Percentiles rank a stretch among this genome's conserved stretches.
Evolutionary conservation across 1,140 invertebrate species (phyloP).

Genomic region (Aphaenogaster ashmeadi): DNA sequence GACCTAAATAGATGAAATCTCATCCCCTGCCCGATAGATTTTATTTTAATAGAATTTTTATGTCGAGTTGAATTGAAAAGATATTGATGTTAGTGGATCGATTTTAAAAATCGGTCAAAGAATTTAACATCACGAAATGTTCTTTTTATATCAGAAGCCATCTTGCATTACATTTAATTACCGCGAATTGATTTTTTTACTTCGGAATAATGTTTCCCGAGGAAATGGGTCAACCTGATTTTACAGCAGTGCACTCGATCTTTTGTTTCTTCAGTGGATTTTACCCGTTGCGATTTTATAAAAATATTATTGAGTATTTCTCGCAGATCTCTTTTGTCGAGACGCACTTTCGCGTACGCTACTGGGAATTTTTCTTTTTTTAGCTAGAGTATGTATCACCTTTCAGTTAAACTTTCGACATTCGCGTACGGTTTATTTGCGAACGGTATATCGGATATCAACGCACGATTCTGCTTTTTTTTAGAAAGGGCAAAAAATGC

Average conservation of each 20-base stretch:
- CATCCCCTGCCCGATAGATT: background rate
- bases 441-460: background rate
- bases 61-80: constrained; percentile 1
- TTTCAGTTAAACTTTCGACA: constrained; percentile 28
- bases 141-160: constrained; percentile 12
- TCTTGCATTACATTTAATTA: constrained; percentile 42
- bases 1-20: background rate
- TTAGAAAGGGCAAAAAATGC: background rate
- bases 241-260: background rate
- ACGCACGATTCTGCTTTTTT: background rate
- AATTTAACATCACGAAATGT: constrained; percentile 3
- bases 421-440: background rate
- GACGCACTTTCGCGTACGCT: too few species aligned
- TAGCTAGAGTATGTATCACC: background rate
- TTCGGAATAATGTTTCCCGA: constrained; percentile 36
- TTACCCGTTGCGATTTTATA: background rate
- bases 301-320: background rate
- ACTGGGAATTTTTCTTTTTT: background rate
- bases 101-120: constrained; percentile 21
- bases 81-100: background rate
- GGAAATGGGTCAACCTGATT: constrained; percentile 32
- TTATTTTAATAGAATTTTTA: constrained; percentile 11
- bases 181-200: constrained; percentile 24
- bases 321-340: background rate
- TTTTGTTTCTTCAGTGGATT: constrained; percentile 2